A percentile compares a stretch with the other conserved stretches of the same genome.
phyloP scores from a whole-genome alignment of 2,113 vertebrate genomes.

The Cyanocitta stelleri region DNA sequence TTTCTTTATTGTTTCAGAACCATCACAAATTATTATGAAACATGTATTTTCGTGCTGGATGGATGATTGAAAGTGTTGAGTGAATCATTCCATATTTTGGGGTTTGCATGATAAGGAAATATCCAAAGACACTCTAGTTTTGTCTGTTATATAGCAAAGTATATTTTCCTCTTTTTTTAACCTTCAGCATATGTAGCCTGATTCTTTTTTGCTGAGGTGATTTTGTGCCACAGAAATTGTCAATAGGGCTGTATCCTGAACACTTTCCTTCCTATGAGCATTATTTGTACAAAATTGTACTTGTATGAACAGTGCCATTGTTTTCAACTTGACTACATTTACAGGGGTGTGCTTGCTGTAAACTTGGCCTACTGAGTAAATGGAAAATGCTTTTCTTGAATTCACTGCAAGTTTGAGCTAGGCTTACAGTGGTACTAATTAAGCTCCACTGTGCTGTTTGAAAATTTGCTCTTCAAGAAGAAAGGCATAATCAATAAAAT shows the following conservation, averaged over 20 bases:
- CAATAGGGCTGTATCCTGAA: not conserved
- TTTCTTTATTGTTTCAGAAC: conserved; percentile 46
- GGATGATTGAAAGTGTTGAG: not conserved
- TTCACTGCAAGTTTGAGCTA: not conserved
- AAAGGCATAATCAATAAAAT: not conserved
- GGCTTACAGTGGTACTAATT: not conserved
- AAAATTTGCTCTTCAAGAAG: not conserved
- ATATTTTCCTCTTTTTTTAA: not conserved
- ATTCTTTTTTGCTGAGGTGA: not conserved
- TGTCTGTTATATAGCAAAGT: not conserved
- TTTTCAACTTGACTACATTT: not conserved
- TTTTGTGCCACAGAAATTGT: not conserved
- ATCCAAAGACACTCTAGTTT: not conserved
- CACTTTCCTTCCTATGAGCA: not conserved
- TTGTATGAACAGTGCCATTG: not conserved
- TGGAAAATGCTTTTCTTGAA: not conserved
- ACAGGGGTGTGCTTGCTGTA: not conserved
- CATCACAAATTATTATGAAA: conserved; percentile 36
- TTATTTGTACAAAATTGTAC: not conserved
- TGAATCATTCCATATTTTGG: not conserved
- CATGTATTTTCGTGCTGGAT: conserved; percentile 16
- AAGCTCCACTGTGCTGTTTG: not conserved
- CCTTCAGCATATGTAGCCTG: not conserved
- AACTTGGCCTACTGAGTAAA: not conserved
- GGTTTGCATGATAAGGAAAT: not conserved